Evolutionary conservation across 1,140 invertebrate genomes (phyloP).

Genomic region (Drosophila prosaltans): DNA sequence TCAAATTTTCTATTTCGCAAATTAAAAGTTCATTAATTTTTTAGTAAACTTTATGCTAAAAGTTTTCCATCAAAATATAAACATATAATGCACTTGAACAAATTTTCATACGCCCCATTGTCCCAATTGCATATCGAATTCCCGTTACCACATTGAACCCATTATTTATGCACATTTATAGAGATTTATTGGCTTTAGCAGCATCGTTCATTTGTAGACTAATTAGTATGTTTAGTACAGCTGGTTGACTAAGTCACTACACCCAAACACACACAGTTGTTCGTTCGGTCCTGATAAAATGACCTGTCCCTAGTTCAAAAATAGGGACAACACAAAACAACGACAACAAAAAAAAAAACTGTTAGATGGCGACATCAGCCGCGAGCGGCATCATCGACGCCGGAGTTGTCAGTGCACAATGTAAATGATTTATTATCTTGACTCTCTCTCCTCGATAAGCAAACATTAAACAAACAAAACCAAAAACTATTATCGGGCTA

Average conservation of each 20-base stretch:
- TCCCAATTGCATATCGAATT: conserved; percentile 10
- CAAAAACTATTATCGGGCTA: conserved; percentile 17
- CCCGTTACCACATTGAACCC: conserved; percentile 10
- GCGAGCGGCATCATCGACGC: conserved; percentile 39
- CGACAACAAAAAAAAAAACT: neutral
- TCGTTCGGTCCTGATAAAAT: conserved; percentile 18
- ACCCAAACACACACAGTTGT: conserved; percentile 6
- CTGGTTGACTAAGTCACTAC: neutral
- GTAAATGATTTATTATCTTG: conserved; percentile 40
- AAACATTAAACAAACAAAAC: conserved; percentile 36
- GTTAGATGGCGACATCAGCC: conserved; percentile 20
- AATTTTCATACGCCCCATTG: conserved; percentile 8
- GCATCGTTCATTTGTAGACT: conserved; percentile 41
- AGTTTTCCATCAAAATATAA: neutral
- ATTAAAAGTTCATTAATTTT: neutral
- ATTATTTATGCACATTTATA: conserved; percentile 36
- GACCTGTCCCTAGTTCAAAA: conserved; percentile 19
- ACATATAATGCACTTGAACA: neutral
- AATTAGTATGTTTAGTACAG: conserved; percentile 51
- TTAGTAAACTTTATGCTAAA: neutral
- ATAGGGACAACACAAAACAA: too few species aligned
- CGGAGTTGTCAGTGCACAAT: conserved; percentile 45
- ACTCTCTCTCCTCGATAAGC: conserved; percentile 24
- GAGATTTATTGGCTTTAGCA: neutral
- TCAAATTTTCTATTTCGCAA: conserved; percentile 1